A percentile compares a stretch with the other conserved stretches of the same genome.
Evolutionary conservation across 2,113 vertebrate genomes (phyloP).

Genomic region (Caretta caretta): DNA sequence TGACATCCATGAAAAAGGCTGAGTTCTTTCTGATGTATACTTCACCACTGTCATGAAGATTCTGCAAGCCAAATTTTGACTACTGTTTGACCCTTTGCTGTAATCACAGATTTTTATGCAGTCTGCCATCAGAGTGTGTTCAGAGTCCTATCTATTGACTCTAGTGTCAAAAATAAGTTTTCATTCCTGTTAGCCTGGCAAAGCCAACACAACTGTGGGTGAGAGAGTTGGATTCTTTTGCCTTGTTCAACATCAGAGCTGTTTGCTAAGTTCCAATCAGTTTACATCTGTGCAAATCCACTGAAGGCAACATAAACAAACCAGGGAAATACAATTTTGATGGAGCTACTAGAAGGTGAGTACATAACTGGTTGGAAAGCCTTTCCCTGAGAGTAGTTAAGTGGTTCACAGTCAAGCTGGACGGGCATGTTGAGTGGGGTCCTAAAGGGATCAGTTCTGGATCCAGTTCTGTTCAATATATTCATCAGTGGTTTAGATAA

Average conservation of each 20-base stretch:
- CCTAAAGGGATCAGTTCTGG: too few relatives aligned
- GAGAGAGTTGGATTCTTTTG: neutral
- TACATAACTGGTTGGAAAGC: too few relatives aligned
- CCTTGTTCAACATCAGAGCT: neutral
- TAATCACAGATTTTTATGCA: neutral
- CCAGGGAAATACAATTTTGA: too few relatives aligned
- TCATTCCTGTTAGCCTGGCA: neutral
- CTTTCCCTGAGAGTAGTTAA: too few relatives aligned
- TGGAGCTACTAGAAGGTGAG: too few relatives aligned
- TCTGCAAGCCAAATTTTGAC: neutral
- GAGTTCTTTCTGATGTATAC: neutral
- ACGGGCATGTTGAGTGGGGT: too few relatives aligned
- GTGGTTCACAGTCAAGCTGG: too few relatives aligned
- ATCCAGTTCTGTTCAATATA: too few relatives aligned
- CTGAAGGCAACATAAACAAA: neutral
- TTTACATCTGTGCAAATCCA: neutral
- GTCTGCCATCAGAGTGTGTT: neutral
- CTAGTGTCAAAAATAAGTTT: neutral
- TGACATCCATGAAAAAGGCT: neutral
- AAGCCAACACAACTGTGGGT: neutral
- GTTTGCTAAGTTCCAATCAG: neutral
- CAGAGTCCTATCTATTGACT: neutral
- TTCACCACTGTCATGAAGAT: neutral
- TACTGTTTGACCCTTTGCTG: neutral
- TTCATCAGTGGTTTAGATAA: too few relatives aligned